Percentiles rank a stretch among this genome's conserved stretches.
These are phyloP conservation scores for Paracyclopina nana DNA, from an alignment of 1,140 invertebrate genomes.

Conservation along the genomic window DNA sequence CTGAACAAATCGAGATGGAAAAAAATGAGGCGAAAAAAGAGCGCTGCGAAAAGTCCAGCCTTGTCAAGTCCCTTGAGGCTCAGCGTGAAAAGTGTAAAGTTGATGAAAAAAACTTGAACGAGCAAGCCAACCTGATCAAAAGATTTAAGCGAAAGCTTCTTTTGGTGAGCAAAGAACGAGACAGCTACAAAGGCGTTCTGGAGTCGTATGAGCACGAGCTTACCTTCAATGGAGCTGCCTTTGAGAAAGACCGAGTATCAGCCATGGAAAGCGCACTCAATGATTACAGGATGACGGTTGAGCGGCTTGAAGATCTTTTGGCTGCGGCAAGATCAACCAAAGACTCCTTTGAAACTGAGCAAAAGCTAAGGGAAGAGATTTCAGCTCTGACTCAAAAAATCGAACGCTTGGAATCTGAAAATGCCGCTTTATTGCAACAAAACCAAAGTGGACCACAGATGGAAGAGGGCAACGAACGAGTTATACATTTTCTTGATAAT, in stretches of 20 bases:
- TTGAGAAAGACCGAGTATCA: constrained; percentile 29
- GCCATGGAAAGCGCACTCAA: constrained; percentile 38
- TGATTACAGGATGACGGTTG: constrained; percentile 43
- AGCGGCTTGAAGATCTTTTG: constrained; percentile 36
- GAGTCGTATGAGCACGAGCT: constrained; percentile 62
- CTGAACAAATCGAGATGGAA: neutral
- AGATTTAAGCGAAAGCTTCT: constrained; percentile 34
- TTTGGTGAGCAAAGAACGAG: constrained; percentile 49
- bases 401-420: no score
- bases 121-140: constrained; percentile 29
- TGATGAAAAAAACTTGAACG: neutral
- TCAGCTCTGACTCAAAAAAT: constrained; percentile 26
- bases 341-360: neutral
- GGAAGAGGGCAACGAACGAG: constrained; percentile 27
- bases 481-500: constrained; percentile 43
- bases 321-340: neutral
- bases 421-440: no score
- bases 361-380: constrained; percentile 7
- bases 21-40: neutral
- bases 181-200: constrained; percentile 48
- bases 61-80: neutral
- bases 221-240: constrained; percentile 33
- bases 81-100: neutral
- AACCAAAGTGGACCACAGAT: no score
- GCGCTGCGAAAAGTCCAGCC: neutral